Evolutionary conservation across 2,113 vertebrate genomes (phyloP).

Genomic region (Pterocles gutturalis): DNA sequence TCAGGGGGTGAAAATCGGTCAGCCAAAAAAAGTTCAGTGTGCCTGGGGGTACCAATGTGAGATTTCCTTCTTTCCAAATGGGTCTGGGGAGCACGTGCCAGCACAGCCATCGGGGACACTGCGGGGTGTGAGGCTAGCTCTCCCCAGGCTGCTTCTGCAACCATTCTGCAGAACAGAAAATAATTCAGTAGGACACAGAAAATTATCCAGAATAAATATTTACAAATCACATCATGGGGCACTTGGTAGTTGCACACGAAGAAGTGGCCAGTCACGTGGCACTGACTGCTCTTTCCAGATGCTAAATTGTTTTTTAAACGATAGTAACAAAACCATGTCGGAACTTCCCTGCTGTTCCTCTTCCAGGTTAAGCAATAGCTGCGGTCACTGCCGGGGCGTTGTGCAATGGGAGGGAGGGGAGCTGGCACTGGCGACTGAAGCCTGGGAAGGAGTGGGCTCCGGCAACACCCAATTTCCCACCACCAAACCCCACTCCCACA

Average conservation of each 20-base stretch:
- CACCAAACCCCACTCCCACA: neutral
- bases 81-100: fast-evolving
- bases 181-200: neutral
- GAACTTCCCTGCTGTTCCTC: neutral
- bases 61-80: neutral
- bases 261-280: fast-evolving
- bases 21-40: neutral
- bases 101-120: neutral
- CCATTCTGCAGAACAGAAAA: neutral
- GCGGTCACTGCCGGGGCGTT: fast-evolving
- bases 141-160: neutral
- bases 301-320: neutral
- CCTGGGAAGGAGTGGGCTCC: fast-evolving
- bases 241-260: neutral
- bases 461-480: fast-evolving
- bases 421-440: fast-evolving
- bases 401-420: neutral
- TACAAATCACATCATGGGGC: neutral
- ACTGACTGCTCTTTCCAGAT: neutral
- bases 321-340: neutral
- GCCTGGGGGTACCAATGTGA: fast-evolving
- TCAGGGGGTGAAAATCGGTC: neutral
- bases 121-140: fast-evolving
- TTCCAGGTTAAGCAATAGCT: neutral
- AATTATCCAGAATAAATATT: constrained; percentile 30